Evolutionary conservation across 2,797 vertebrate genomes (phyloP), one percentile per base, ranked within the genome.

Genomic region (Manis pentadactyla): DNA sequence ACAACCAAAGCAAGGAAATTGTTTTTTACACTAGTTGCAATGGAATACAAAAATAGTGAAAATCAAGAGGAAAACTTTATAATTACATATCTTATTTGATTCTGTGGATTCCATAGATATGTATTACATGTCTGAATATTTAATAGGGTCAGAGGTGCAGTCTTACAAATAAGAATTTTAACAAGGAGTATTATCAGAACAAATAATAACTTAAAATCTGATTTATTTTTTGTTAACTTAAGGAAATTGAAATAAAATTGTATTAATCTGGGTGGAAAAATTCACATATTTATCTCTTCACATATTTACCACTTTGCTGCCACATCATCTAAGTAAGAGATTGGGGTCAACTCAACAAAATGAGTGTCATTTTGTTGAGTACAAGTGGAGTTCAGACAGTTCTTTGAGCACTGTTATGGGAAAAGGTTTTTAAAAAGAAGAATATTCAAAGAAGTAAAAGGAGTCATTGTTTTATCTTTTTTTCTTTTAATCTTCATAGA

Each of bases 191-290:
- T 39, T 10, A 68, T 34, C 34, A 96, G 79, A 73, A 34, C 87
- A 95, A 49, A 77, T 63, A 96, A 96, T 75, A 57, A 83, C 89
- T 89, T 95, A 88, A 96, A 96, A 66, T 14, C 46, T 79, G 7
- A n/a, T 55, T 97, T 94, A 77, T 31, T 90, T 97, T 95, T 89
- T 89, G 69, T 61, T 97, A 97, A 97, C 46, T 94, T 96, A 94
- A 79, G 51, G 42, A 96, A 96, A 96, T 96, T 93, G 59, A 90
- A 69, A 63, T 92, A 61, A n/a, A 93, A 5, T 68, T 89, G 55
- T 63, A 74, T 69, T 93, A 73, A 83, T 69, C 73, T 81, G 53
- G 18, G 14, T 57, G 39, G n/a, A 69, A 63, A 84, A 69, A 39
- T 73, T 25, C 11, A 46, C 46, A 46, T 11, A 46, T 46, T 46